These are phyloP conservation scores for Phainopepla nitens DNA, from an alignment of 2,113 vertebrate genomes.

Conservation along the genomic window DNA sequence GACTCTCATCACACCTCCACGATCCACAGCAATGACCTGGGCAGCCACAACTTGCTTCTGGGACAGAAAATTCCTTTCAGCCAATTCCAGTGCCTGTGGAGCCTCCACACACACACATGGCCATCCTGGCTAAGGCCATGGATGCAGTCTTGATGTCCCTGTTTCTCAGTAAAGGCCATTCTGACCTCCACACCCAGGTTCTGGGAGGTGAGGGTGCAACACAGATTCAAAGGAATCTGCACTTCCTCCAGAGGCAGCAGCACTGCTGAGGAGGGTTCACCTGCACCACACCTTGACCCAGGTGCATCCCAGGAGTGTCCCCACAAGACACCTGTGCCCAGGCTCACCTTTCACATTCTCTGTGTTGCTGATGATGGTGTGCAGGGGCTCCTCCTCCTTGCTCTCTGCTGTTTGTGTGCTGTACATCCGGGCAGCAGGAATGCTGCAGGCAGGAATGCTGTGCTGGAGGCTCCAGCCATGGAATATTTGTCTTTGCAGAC, in stretches of 20 bases:
- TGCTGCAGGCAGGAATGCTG: background rate
- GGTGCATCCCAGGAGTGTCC: background rate
- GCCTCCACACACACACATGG: background rate
- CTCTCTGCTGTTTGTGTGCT: slow-evolving; percentile 81
- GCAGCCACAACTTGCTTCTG: background rate
- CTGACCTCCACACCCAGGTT: background rate
- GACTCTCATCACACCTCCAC: background rate
- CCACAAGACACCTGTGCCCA: fast-evolving
- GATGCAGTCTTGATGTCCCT: background rate
- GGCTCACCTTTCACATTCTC: slow-evolving; percentile 84
- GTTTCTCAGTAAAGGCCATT: background rate
- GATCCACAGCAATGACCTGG: background rate
- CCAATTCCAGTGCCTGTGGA: background rate
- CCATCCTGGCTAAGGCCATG: background rate
- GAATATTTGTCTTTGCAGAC: slow-evolving; percentile 7
- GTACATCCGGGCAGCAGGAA: slow-evolving; percentile 49
- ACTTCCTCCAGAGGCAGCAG: background rate
- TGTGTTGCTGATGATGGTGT: slow-evolving; percentile 82
- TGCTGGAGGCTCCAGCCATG: background rate
- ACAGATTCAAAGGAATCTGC: background rate
- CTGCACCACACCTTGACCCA: background rate
- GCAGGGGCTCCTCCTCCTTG: slow-evolving; percentile 75
- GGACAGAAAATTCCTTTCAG: background rate
- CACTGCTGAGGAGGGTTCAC: background rate
- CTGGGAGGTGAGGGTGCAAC: background rate